These are phyloP conservation scores for Rhingia campestris DNA, from an alignment of 2,888 invertebrate species.

Conservation along the genomic window DNA sequence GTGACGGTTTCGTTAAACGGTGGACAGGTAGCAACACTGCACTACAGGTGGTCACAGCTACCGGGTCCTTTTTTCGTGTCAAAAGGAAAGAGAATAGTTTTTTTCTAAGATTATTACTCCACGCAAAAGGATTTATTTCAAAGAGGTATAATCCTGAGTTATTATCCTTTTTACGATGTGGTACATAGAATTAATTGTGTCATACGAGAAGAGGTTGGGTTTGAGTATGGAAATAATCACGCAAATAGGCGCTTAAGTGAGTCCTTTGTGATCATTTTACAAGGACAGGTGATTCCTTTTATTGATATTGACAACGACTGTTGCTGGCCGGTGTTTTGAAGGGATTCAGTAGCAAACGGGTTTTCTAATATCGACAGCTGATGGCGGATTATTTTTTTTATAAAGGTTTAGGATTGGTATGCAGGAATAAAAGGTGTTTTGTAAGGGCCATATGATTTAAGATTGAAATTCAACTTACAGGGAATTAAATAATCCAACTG, in stretches of 20 bases:
- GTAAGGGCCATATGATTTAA: no score
- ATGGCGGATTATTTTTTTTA: no score
- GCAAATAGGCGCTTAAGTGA: constrained; percentile 7
- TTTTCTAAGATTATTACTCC: neutral
- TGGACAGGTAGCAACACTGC: constrained; percentile 39
- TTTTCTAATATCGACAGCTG: no score
- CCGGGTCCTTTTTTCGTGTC: constrained; percentile 37
- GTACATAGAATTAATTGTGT: constrained; percentile 29
- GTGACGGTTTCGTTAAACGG: constrained; percentile 7
- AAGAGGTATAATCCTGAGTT: constrained; percentile 21
- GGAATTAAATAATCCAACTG: no score
- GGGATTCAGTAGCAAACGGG: no score
- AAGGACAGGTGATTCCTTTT: neutral
- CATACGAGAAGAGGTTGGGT: constrained; percentile 4
- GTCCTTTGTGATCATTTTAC: neutral
- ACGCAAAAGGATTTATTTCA: constrained; percentile 3
- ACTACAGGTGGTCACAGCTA: constrained; percentile 66
- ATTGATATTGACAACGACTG: no score
- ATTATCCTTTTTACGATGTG: constrained; percentile 24
- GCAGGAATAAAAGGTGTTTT: no score
- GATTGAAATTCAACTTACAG: no score
- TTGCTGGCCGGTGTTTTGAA: no score
- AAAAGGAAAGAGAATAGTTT: neutral
- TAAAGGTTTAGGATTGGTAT: no score
- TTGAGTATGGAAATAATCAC: constrained; percentile 12